A percentile compares a stretch with the other conserved stretches of the same genome.
Conservation (phyloP, 2,888 invertebrate species). For the Esperia sulphurella region DNA sequence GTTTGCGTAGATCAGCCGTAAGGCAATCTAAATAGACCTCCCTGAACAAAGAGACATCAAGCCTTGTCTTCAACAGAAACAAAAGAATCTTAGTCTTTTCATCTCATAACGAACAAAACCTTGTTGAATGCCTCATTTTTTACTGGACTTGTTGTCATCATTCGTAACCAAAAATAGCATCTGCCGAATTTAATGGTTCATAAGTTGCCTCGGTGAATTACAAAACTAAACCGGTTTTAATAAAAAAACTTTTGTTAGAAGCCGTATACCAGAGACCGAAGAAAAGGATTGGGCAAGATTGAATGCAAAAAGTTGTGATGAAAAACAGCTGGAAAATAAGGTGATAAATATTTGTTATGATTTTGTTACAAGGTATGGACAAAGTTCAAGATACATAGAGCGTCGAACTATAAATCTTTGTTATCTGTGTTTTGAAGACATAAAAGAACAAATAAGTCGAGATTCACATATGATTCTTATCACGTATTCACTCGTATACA, state of each 20-base stretch:
- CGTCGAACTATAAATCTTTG: not conserved
- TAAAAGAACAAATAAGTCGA: conserved; percentile 5
- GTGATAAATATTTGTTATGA: conserved; percentile 17
- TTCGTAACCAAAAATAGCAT: conserved; percentile 38
- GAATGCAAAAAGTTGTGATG: conserved; percentile 6
- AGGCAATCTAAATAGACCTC: conserved; percentile 27
- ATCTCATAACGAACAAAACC: conserved; percentile 24
- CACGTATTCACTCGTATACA: not conserved
- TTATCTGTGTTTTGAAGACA: not conserved
- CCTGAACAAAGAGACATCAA: conserved; percentile 24
- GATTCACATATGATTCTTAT: not conserved
- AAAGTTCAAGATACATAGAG: not conserved
- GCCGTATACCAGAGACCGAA: not conserved
- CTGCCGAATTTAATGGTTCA: conserved; percentile 29
- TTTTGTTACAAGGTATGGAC: conserved; percentile 2
- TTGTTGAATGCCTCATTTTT: conserved; percentile 21
- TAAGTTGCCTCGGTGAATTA: conserved; percentile 30
- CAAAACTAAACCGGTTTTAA: conserved; percentile 38
- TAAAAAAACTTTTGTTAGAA: conserved; percentile 32
- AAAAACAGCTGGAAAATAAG: conserved; percentile 11
- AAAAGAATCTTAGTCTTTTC: conserved; percentile 24
- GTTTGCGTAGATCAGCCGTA: conserved; percentile 40
- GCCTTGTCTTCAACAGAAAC: conserved; percentile 19
- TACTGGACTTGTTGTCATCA: conserved; percentile 27
- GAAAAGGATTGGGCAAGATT: conserved; percentile 6